Evolutionary conservation across 2,888 invertebrate genomes (phyloP), one percentile per base, ranked within the genome.

Genomic region (Cryptophagus acutangulus): DNA sequence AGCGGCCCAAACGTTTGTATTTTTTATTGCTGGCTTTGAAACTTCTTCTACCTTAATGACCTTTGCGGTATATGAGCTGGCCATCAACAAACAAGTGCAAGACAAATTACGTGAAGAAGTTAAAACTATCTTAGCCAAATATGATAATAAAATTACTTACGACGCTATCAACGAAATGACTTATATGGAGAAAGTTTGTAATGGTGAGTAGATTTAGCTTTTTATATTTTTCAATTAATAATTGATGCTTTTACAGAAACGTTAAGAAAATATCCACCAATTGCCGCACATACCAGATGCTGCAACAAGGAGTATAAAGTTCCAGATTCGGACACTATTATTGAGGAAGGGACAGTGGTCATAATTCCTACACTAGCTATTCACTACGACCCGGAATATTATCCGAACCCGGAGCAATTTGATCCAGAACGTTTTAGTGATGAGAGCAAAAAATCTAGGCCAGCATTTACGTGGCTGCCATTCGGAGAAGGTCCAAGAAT

Each of bases 131-230:
- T 33, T 58, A 14, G 18, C 40, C 14, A 53, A 46, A 36, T 37
- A 57, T 33, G 26, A 49, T 16, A 41, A 43, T 8, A 35, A 55
- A 33, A 10, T 58, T 2, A 57, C 54, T 1, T 59, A 58, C 38
- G 58, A 59, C 2, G 47, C 48, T 30, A 38, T 54, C 1, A 47
- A 38, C 37, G 52, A 55, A 26, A 53, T 55, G 55, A n/a, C 16
- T n/a, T 58, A 73, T 42, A 49, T 74, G 52, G 72, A 73, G 15
- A 64, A 66, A 52, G 71, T 71, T 1, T 51, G 73, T 0, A 52
- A 61, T 37, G 69, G 68, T 66, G 12, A 26, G 9, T 26, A n/a
- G n/a, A n/a, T n/a, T n/a, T n/a, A n/a, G n/a, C n/a, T n/a, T n/a
- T n/a, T n/a, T n/a, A n/a, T n/a, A n/a, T n/a, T n/a, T n/a, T n/a